These are phyloP conservation scores for Propithecus deckenii DNA, from an alignment of 2,797 vertebrate species.

Conservation along the genomic window DNA sequence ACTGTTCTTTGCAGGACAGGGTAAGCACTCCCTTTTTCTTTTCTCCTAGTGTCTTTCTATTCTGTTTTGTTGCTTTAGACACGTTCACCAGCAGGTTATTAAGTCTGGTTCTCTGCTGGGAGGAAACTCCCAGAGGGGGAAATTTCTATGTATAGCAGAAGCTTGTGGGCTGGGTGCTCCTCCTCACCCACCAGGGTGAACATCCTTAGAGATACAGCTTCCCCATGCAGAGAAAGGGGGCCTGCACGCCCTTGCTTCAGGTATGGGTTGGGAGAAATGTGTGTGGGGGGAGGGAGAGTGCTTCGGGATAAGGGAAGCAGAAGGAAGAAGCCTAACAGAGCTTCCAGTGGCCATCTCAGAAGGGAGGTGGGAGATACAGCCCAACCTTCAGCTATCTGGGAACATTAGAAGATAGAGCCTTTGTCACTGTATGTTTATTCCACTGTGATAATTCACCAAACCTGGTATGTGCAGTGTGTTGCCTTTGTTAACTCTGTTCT, in stretches of 20 bases:
- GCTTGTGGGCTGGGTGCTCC: conserved; percentile 33
- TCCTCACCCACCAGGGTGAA: not conserved
- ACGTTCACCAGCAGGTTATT: conserved; percentile 46
- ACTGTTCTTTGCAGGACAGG: conserved; percentile 6
- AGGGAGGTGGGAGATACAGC: not conserved
- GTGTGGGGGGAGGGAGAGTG: not conserved
- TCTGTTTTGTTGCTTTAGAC: conserved; percentile 57
- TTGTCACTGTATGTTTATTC: not conserved
- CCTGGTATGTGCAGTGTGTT: not conserved
- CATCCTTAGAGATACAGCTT: conserved; percentile 33
- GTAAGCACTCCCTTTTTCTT: conserved; percentile 33
- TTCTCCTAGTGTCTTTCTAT: conserved; percentile 16
- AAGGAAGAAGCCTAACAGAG: not conserved
- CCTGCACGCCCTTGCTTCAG: not conserved
- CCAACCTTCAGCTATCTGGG: not conserved
- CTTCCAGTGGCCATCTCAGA: not conserved
- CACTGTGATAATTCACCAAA: not conserved
- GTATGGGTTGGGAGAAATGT: not conserved
- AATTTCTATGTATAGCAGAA: conserved; percentile 44
- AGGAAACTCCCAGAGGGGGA: conserved; percentile 51
- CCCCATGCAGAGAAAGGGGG: not conserved
- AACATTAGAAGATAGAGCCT: not conserved
- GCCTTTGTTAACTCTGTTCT: conserved; percentile 19
- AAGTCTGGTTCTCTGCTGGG: conserved; percentile 51
- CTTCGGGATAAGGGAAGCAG: not conserved